Evolutionary conservation across 30 jellyfish, hydroid and myxozoan genomes (phyloP).

Genomic region (Hydractinia echinata): DNA sequence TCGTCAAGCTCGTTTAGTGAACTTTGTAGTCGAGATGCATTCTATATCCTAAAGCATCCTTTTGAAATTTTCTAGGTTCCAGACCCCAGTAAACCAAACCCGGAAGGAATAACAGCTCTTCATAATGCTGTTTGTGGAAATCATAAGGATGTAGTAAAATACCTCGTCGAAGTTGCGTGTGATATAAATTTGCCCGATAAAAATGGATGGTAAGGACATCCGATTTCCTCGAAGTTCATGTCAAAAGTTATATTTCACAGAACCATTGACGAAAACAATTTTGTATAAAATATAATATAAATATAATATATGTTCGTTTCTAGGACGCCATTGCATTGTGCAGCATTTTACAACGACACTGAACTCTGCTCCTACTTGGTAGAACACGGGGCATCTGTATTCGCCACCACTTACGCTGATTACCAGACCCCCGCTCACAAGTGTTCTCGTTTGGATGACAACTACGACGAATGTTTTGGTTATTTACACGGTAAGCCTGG

Average conservation of each 20-base stretch:
- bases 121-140: slow-evolving; percentile 98
- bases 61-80: slow-evolving; percentile 48
- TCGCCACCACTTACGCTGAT: slow-evolving; percentile 94
- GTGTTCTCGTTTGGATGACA: slow-evolving; percentile 90
- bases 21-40: background rate
- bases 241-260: background rate
- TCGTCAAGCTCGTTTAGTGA: background rate
- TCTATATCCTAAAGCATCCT: background rate
- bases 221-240: background rate
- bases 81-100: slow-evolving; percentile 89
- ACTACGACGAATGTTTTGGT: slow-evolving; percentile 83
- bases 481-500: slow-evolving; percentile 78
- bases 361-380: slow-evolving; percentile 84
- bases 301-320: background rate
- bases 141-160: slow-evolving; percentile 84
- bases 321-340: slow-evolving; percentile 99
- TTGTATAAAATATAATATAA: too few relatives aligned
- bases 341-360: slow-evolving; percentile 94
- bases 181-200: slow-evolving; percentile 96
- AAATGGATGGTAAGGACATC: slow-evolving; percentile 82
- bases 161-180: slow-evolving; percentile 91
- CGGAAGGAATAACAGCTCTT: slow-evolving; percentile 97
- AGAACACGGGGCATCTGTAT: slow-evolving; percentile 97
- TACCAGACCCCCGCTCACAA: slow-evolving; percentile 95
- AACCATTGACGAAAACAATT: background rate